phyloP scores from a whole-genome alignment of 2,888 invertebrate species.

The Bimastos eiseni region DNA sequence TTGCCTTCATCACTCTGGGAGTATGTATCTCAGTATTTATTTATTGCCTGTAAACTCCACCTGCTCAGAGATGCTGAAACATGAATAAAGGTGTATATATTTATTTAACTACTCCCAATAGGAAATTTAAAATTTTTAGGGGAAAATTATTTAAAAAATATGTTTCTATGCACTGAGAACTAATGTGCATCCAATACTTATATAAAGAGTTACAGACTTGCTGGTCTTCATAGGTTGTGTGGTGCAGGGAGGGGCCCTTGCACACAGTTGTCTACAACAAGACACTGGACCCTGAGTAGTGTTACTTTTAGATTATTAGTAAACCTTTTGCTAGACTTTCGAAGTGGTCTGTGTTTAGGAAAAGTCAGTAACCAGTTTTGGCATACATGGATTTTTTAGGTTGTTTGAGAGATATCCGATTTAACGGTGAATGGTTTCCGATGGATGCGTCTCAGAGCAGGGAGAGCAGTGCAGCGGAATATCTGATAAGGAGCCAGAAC shows the following conservation, averaged over 20 bases:
- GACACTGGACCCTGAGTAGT: background rate
- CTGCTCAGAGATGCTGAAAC: background rate
- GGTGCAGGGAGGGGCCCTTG: background rate
- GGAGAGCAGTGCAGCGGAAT: constrained; percentile 59
- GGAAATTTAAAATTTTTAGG: background rate
- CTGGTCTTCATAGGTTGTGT: background rate
- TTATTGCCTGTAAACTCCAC: background rate
- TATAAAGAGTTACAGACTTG: background rate
- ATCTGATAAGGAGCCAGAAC: constrained; percentile 38
- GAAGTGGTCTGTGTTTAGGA: background rate
- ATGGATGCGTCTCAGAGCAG: constrained; percentile 62
- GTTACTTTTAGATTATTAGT: background rate
- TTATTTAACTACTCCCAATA: background rate
- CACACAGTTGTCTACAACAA: background rate
- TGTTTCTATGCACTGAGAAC: background rate
- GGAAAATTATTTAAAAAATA: background rate
- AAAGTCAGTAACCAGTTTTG: background rate
- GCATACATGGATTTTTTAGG: constrained; percentile 31
- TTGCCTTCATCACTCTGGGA: too few species aligned
- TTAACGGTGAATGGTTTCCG: constrained; percentile 92
- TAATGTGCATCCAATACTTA: background rate
- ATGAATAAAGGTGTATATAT: background rate
- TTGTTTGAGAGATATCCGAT: constrained; percentile 79
- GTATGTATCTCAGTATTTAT: background rate
- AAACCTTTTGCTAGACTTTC: background rate